Base-by-base conservation (phyloP, 64 coral and sea anemone species). In the Actinia tenebrosa region DNA sequence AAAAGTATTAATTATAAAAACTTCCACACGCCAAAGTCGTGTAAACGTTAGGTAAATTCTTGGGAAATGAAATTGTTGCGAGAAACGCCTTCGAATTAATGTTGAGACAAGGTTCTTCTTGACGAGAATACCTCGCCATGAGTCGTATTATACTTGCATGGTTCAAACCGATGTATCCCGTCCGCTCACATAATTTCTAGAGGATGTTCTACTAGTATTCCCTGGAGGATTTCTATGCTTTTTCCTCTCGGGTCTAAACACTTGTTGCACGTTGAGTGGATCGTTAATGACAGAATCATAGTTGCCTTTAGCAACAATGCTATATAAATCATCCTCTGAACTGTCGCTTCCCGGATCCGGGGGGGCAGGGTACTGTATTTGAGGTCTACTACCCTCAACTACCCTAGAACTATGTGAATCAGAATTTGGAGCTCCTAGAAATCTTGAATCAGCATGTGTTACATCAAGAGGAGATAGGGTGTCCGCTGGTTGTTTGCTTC, bases 241-340 rank as follows among this genome's bases (percentile, higher is more conserved):
- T 81, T 81, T 81, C 43, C 46, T 50, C 15, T 81, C 79, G 0
- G 79, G 14, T 81, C 17, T 81, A 52, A 81, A 81, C 5, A 45
- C 53, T 81, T 81, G 79, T 14, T 53, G 79, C 3, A 81, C 79
- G 17, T 81, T 81, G 7, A 81, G 50, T 53, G 90, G 85, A 44
- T 87, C 85, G n/a, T 83, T 83, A 9, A 83, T 77, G 16, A 64
- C 84, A 9, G 90, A 87, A 77, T 79, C 47, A 91, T 91, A 91
- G 45, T 83, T 91, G 37, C 90, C 90, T 64, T 91, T 91, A 16
- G 90, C 90, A 87, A 91, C 90, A 47, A 91, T 87, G 82, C 90
- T 91, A 87, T 87, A 91, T 79, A 91, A 86, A 83, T 91, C 90
- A 83, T 91, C 90, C 62, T 91, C 90, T 15, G 90, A 91, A 77